These are phyloP conservation scores for Zootermopsis nevadensis DNA, from an alignment of 2,888 invertebrate species.

Conservation along the genomic window DNA sequence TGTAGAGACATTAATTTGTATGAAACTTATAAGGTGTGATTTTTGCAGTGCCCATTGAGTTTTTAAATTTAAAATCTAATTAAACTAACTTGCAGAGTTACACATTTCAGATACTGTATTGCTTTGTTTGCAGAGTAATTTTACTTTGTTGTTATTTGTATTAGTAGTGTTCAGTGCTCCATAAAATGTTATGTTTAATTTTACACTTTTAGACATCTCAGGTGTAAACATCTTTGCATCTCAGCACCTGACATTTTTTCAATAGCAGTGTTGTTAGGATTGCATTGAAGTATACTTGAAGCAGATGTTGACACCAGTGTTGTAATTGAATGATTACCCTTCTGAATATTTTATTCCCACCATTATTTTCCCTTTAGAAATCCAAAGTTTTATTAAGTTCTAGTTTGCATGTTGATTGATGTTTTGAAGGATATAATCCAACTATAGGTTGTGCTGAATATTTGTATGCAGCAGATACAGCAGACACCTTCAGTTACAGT, in stretches of 20 bases:
- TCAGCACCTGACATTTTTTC: constrained; percentile 7
- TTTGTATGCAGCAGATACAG: too few species aligned
- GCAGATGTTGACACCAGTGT: not conserved
- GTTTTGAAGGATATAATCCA: too few species aligned
- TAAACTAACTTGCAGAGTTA: not conserved
- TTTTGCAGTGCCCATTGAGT: not conserved
- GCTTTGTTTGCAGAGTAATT: not conserved
- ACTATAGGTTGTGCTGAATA: too few species aligned
- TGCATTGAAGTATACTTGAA: constrained; percentile 15
- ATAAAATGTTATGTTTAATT: not conserved
- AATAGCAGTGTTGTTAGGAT: not conserved
- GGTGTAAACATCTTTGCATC: constrained; percentile 1
- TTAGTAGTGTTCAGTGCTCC: not conserved
- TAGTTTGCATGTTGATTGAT: too few species aligned
- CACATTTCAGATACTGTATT: not conserved
- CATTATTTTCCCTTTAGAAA: too few species aligned
- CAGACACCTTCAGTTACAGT: too few species aligned
- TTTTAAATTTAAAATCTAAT: not conserved
- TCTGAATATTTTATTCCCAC: too few species aligned
- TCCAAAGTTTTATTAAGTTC: too few species aligned
- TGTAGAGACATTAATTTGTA: not conserved
- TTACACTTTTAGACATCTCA: not conserved
- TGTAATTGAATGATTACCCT: not conserved
- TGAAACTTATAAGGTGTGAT: not conserved
- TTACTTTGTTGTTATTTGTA: not conserved